Evolutionary conservation across 2,113 vertebrate species (phyloP).

Genomic region (Colius striatus): DNA sequence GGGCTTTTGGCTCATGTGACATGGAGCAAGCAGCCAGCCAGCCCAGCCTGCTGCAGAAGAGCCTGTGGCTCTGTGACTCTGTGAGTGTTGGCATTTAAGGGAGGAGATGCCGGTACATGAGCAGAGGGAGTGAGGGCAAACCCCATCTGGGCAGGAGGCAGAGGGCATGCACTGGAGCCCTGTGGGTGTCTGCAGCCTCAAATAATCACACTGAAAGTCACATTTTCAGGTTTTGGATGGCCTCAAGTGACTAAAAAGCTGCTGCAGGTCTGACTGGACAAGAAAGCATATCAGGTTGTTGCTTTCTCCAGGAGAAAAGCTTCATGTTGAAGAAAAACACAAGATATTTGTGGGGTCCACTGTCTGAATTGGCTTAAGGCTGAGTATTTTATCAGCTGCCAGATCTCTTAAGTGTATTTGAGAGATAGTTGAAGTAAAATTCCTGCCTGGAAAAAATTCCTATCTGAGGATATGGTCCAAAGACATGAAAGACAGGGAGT

Average conservation of each 20-base stretch:
- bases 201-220: neutral
- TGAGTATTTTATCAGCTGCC: conserved; percentile 1
- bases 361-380: neutral
- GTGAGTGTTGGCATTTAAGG: accelerated
- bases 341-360: neutral
- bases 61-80: neutral
- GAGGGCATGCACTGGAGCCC: neutral
- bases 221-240: neutral
- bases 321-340: neutral
- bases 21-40: neutral
- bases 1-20: neutral
- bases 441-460: neutral
- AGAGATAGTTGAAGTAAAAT: neutral
- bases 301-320: neutral
- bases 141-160: neutral
- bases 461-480: conserved; percentile 5
- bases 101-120: neutral
- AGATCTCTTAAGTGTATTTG: neutral
- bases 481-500: neutral
- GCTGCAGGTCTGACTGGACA: neutral
- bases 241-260: neutral
- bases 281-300: neutral
- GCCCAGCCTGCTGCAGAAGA: neutral
- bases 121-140: neutral
- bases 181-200: neutral